Base-by-base conservation (phyloP, 2,888 invertebrate species). In the Tanytarsus gracilentus region DNA sequence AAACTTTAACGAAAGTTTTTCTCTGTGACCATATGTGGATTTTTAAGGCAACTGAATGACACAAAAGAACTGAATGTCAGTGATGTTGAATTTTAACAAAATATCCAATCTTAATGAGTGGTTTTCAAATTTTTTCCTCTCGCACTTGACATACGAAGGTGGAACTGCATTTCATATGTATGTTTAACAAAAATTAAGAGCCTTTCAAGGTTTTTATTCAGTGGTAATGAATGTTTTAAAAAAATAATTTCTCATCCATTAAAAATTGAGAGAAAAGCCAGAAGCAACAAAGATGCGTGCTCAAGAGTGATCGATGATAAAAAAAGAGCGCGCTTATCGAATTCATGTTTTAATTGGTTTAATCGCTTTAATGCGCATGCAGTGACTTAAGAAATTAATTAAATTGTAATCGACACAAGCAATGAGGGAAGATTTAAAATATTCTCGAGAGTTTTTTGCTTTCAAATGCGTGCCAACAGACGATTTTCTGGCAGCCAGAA, bases 281-380 rank as follows among this genome's bases (percentile, higher is more conserved):
- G 23, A 11, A 26, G 14, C 25, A 18, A 49, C 49, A 49, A 26
- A 9, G 26, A 49, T 49, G 26, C 49, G 14, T 27, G 23, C 49
- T 16, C 23, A 16, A 44, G 18, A 8, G 23, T 14, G 49, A 49
- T 23, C 14, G 7, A 8, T 26, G 49, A 49, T 49, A 49, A 25
- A 26, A 49, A 23, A n/a, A n/a, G n/a, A n/a, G n/a, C n/a, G n/a
- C n/a, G n/a, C 49, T 49, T 49, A 48, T 48, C 48, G 48, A 48
- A 48, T 48, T 48, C 21, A 23, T 48, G 26, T 3, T 23, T 49
- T 25, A 49, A 25, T 49, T 23, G 49, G 49, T 26, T 26, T 49
- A 49, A 49, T 49, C 49, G 23, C 4, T 26, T 14, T 23, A 8
- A 4, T 26, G 49, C 18, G 26, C 25, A 26, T 21, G 21, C 49